Evolutionary conservation across 2,797 vertebrate species (phyloP).

Genomic region (Smutsia gigantea): DNA sequence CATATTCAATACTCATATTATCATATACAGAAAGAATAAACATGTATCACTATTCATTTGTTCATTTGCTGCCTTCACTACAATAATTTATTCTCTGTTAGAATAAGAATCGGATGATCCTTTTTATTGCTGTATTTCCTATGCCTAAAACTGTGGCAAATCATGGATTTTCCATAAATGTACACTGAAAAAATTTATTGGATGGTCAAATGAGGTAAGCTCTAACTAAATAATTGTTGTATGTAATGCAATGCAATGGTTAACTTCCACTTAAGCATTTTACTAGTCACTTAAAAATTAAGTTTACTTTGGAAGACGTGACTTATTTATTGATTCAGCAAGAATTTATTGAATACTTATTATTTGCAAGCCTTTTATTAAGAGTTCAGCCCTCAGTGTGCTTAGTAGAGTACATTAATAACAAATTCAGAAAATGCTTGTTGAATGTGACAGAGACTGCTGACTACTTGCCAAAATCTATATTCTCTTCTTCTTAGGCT

Average conservation of each 20-base stretch:
- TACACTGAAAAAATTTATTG: neutral
- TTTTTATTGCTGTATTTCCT: neutral
- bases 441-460: neutral
- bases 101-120: neutral
- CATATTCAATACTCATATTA: neutral
- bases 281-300: slow-evolving; percentile 17
- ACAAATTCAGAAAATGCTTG: neutral
- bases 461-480: neutral
- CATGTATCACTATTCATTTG: neutral
- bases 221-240: neutral
- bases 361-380: neutral
- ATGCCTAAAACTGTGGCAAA: neutral
- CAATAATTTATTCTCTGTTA: neutral
- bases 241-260: neutral
- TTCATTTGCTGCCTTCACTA: neutral
- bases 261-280: neutral
- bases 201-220: neutral
- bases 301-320: neutral
- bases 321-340: neutral
- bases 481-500: neutral
- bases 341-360: neutral
- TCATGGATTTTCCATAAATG: neutral
- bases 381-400: neutral
- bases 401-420: neutral
- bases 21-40: neutral